phyloP scores from a whole-genome alignment of 2,797 vertebrate genomes.

The Pygocentrus nattereri region DNA sequence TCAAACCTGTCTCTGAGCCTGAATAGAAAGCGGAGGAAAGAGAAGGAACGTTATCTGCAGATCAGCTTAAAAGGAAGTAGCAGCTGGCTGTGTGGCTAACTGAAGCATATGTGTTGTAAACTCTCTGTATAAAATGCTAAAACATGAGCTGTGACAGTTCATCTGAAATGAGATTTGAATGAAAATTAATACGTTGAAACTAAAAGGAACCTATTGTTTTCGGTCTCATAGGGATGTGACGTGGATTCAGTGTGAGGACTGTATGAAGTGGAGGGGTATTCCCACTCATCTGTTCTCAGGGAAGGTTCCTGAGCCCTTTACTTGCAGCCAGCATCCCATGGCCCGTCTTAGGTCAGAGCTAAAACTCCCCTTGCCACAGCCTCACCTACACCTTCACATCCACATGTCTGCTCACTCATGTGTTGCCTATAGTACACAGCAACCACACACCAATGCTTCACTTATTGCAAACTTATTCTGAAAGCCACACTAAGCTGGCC shows the following conservation, averaged over 20 bases:
- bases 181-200: not conserved
- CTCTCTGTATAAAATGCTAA: not conserved
- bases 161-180: not conserved
- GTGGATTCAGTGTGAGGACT: conserved; percentile 85
- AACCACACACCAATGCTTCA: no score
- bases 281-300: conserved; percentile 67
- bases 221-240: conserved; percentile 65
- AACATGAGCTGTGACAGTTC: not conserved
- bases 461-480: no score
- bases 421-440: no score
- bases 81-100: conserved; percentile 1
- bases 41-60: conserved; percentile 26
- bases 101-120: not conserved
- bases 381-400: not conserved
- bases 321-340: conserved; percentile 80
- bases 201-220: not conserved
- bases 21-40: conserved; percentile 15
- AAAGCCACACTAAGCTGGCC: no score
- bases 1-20: conserved; percentile 13
- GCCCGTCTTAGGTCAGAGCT: conserved; percentile 73
- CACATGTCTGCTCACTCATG: no score
- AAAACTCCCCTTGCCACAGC: not conserved
- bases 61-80: conserved; percentile 26
- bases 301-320: conserved; percentile 77
- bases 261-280: conserved; percentile 84